Evolutionary conservation across 2,888 invertebrate species (phyloP).

Genomic region (Hydraecia micacea): DNA sequence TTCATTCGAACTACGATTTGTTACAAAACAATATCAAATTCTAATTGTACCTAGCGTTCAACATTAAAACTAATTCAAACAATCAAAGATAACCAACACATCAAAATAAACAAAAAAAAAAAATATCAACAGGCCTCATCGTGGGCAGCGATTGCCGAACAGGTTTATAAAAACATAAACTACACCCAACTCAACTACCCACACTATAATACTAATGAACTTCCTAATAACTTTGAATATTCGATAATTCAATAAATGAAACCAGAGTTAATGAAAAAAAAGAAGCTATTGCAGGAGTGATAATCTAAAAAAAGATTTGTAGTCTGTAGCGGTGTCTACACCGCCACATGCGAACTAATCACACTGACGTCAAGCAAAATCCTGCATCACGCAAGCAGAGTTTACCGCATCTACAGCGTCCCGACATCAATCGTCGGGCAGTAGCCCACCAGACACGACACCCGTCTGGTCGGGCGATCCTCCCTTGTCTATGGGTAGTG

Average conservation of each 20-base stretch:
- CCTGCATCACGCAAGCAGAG: too few relatives aligned
- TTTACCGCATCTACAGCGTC: too few relatives aligned
- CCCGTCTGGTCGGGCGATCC: too few relatives aligned
- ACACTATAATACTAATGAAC: conserved; percentile 16
- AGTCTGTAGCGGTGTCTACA: too few relatives aligned
- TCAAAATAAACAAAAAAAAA: conserved; percentile 3
- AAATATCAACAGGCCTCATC: conserved; percentile 1
- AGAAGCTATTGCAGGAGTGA: background rate
- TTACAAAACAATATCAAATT: background rate
- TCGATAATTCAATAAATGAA: background rate
- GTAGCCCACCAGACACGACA: too few relatives aligned
- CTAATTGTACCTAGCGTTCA: background rate
- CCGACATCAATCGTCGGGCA: too few relatives aligned
- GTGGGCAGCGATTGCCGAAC: conserved; percentile 9
- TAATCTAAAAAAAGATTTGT: too few relatives aligned
- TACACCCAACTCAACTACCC: conserved; percentile 18
- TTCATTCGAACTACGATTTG: background rate
- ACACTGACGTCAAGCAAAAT: too few relatives aligned
- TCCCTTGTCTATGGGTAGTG: too few relatives aligned
- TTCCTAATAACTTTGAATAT: conserved; percentile 8
- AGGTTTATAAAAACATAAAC: background rate
- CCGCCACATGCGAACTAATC: too few relatives aligned
- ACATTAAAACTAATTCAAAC: background rate
- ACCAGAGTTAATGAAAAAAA: background rate
- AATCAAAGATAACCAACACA: background rate